Evolutionary conservation across 2,888 invertebrate genomes (phyloP), one percentile per base, ranked within the genome.

Genomic region (Ellobium chinense): DNA sequence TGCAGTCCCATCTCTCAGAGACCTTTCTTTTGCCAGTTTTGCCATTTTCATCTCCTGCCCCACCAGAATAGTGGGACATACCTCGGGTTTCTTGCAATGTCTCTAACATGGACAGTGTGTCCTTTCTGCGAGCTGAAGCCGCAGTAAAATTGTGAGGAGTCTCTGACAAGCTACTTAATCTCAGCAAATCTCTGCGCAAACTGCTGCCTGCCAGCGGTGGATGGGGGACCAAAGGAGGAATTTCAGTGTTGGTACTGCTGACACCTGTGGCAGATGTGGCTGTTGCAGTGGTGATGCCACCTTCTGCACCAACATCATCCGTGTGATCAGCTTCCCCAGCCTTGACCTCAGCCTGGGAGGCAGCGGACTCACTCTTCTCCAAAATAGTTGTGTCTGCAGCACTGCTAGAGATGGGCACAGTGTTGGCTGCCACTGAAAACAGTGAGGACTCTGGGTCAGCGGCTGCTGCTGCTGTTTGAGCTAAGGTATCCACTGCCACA

Each of bases 401-500:
- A 12, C 81, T 82, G 39, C 77, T 80, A 80, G 86, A 78, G 31
- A 58, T 80, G 60, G 74, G 56, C 56, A 76, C 74, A 27, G 80
- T 60, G 65, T 83, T 82, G 18, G 78, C 80, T 31, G 77, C 36
- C 27, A 69, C 68, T 14, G 72, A 31, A 14, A 80, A 62, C 21
- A 76, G 46, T 34, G 69, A 58, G 14, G 80, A 56, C 31, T 82
- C 65, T 3, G 81, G 46, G 46, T 82, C 81, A 21, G 74, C 74
- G 21, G 75, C 76, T 36, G 81, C 81, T 63, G 78, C 78, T 18
- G 74, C 82, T 74, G 86, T 80, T 54, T 85, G 84, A 65, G 85
- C 85, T n/a, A 86, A 79, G 14, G 86, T 82, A n/a, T 84, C 79
- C 7, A 85, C 83, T 14, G 82, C 76, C n/a, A 72, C 78, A 36